phyloP scores from a whole-genome alignment of 2,113 vertebrate genomes.

The Sciurus niger region DNA sequence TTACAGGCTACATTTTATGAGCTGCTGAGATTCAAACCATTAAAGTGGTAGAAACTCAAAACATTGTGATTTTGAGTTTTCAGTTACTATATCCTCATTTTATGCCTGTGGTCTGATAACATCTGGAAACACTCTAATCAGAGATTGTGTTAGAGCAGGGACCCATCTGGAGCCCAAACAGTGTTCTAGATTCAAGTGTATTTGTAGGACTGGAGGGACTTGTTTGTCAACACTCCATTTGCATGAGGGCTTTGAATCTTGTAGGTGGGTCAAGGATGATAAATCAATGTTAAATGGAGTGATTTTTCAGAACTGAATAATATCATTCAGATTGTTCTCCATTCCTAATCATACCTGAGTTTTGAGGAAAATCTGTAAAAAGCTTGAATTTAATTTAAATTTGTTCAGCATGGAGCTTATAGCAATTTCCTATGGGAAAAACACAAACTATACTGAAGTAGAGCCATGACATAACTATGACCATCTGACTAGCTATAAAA shows the following conservation, averaged over 20 bases:
- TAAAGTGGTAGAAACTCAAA: conserved; percentile 14
- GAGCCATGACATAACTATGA: neutral
- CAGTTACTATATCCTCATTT: conserved; percentile 12
- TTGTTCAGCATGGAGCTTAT: neutral
- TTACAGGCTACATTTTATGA: conserved; percentile 49
- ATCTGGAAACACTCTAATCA: conserved; percentile 5
- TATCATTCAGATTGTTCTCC: neutral
- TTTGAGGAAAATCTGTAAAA: conserved; percentile 49
- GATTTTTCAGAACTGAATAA: neutral
- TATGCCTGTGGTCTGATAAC: conserved; percentile 49
- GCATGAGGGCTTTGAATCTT: neutral
- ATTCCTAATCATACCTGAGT: neutral
- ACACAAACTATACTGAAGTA: neutral
- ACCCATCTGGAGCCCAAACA: neutral
- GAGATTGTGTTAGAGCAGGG: neutral
- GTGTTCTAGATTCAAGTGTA: neutral
- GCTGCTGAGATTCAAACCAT: conserved; percentile 37
- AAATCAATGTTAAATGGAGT: neutral
- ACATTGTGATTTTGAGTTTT: conserved; percentile 64
- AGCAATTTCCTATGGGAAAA: conserved; percentile 4
- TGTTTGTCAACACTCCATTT: neutral
- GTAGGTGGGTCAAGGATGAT: neutral
- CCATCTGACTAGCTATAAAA: too few relatives aligned
- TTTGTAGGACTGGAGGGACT: neutral
- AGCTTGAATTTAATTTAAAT: neutral